Conservation (phyloP, 2,113 vertebrate genomes). For the Sialia sialis region DNA sequence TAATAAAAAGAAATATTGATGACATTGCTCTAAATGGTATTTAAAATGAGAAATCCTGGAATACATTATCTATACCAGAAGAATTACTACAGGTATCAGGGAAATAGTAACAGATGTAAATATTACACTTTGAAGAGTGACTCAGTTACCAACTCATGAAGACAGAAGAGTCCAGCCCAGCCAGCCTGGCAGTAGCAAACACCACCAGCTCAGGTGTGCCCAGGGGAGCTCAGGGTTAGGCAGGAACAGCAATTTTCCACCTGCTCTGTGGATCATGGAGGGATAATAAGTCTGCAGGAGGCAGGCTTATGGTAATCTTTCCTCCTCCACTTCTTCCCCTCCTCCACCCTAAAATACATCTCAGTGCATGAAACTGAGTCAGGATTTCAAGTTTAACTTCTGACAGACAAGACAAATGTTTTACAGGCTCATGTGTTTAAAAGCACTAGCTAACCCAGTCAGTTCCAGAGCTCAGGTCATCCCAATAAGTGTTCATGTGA, state of each 20-base stretch:
- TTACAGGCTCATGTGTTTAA: background rate
- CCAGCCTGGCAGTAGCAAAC: background rate
- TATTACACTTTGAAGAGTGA: background rate
- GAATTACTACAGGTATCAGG: background rate
- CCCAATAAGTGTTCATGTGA: fast-evolving
- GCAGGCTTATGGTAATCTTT: background rate
- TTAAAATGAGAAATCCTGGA: background rate
- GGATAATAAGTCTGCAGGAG: background rate
- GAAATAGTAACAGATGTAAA: background rate
- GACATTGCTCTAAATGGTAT: background rate
- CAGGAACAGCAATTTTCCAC: background rate
- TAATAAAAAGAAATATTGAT: background rate
- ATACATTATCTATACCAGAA: background rate
- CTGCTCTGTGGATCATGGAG: background rate
- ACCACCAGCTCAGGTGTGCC: background rate
- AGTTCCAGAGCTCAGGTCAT: background rate
- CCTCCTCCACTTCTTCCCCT: background rate
- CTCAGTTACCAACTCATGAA: background rate
- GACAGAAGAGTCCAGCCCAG: background rate
- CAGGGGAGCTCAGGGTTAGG: fast-evolving
- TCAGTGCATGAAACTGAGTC: background rate
- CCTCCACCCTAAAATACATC: background rate
- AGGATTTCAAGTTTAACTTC: background rate
- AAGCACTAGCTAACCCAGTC: background rate
- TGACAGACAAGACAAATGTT: background rate